Conservation (phyloP, 2,113 vertebrate genomes). For the Antidorcas marsupialis region DNA sequence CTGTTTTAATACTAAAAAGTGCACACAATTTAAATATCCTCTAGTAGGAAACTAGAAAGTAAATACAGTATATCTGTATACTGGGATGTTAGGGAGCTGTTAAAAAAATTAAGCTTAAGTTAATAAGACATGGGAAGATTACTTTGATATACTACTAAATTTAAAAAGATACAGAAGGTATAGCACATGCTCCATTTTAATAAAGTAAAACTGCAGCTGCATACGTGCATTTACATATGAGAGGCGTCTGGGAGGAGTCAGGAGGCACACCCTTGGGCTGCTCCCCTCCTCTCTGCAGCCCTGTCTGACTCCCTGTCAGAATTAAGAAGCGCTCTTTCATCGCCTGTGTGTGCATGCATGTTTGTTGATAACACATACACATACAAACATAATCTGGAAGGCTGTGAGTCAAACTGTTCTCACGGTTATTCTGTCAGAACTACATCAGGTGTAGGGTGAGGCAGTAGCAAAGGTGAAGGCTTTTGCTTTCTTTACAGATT, state of each 20-base stretch:
- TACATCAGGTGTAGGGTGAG: background rate
- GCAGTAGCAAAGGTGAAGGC: background rate
- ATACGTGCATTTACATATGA: background rate
- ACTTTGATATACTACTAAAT: constrained; percentile 1
- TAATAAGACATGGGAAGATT: constrained; percentile 1
- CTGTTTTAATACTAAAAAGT: background rate
- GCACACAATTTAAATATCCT: background rate
- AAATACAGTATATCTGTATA: background rate
- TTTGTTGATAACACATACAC: background rate
- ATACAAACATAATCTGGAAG: background rate
- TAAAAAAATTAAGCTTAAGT: constrained; percentile 16
- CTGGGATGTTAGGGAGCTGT: background rate
- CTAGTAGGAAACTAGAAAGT: background rate
- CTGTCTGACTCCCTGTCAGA: too few relatives aligned
- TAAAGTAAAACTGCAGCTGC: background rate
- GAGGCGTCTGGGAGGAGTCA: too few relatives aligned
- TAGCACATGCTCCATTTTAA: background rate
- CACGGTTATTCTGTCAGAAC: background rate
- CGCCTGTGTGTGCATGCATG: too few relatives aligned
- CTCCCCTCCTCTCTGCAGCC: too few relatives aligned
- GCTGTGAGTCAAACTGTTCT: background rate
- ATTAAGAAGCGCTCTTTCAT: too few relatives aligned
- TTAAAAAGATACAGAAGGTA: background rate
- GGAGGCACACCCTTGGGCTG: too few relatives aligned
- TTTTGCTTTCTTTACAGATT: constrained; percentile 1